Conservation (phyloP, 2,888 invertebrate genomes). For the Cenopis cana region DNA sequence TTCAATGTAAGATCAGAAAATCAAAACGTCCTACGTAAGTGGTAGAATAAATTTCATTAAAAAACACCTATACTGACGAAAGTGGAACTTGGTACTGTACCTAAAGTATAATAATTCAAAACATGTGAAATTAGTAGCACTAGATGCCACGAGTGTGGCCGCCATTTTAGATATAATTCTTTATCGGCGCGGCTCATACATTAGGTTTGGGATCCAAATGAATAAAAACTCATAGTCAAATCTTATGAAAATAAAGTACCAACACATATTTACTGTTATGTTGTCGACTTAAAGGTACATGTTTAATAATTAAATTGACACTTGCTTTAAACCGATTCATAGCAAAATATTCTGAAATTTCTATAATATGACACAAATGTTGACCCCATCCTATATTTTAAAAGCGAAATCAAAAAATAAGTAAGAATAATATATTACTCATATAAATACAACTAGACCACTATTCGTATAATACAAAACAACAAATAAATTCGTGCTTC, state of each 20-base stretch:
- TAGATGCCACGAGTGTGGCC: no score
- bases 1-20: no score
- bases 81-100: no score
- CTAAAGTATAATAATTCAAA: no score
- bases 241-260: not conserved
- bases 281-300: not conserved
- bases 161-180: no score
- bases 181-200: not conserved
- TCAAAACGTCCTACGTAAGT: no score
- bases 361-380: not conserved
- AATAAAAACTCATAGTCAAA: not conserved
- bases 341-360: not conserved
- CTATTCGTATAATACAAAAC: conserved; percentile 76
- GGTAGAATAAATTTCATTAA: no score
- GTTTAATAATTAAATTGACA: not conserved
- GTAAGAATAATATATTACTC: conserved; percentile 77
- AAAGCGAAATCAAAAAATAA: conserved; percentile 51
- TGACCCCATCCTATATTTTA: conserved; percentile 15
- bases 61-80: no score
- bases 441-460: conserved; percentile 71
- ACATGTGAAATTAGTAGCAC: no score
- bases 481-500: conserved; percentile 85
- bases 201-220: conserved; percentile 2
- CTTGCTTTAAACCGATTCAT: not conserved
- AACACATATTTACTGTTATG: not conserved